phyloP scores from a whole-genome alignment of 2,113 vertebrate genomes.

The Nanorana parkeri region DNA sequence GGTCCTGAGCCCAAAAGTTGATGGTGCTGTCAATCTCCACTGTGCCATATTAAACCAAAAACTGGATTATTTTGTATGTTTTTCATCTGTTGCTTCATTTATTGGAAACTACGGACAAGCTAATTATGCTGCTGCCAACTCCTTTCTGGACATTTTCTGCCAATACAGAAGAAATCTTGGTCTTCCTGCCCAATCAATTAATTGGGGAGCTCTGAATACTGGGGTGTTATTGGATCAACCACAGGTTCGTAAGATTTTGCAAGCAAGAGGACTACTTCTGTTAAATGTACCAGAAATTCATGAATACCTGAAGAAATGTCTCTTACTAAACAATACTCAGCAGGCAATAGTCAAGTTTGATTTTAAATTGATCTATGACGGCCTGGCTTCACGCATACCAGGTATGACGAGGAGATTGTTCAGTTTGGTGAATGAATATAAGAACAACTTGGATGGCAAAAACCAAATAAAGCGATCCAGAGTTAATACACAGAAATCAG shows the following conservation, averaged over 20 bases:
- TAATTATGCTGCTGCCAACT: constrained; percentile 89
- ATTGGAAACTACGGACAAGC: constrained; percentile 80
- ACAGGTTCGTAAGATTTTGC: constrained; percentile 76
- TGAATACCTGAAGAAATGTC: constrained; percentile 73
- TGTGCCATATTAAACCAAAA: constrained; percentile 73
- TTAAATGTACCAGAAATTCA: constrained; percentile 78
- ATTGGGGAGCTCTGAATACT: constrained; percentile 85
- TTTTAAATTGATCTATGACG: constrained; percentile 68
- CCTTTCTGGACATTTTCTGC: constrained; percentile 83
- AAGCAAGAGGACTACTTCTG: constrained; percentile 77
- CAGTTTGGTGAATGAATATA: constrained; percentile 67
- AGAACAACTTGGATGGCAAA: constrained; percentile 5
- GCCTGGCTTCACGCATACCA: constrained; percentile 69
- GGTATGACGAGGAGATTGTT: constrained; percentile 74
- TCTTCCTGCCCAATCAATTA: constrained; percentile 82
- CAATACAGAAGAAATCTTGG: constrained; percentile 81
- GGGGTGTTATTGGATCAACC: constrained; percentile 77
- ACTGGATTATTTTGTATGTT: constrained; percentile 87
- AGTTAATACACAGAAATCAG: constrained; percentile 56
- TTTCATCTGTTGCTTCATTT: constrained; percentile 84
- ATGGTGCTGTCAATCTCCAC: constrained; percentile 83
- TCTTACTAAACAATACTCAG: constrained; percentile 75
- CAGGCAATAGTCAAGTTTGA: constrained; percentile 79
- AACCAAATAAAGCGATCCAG: background rate
- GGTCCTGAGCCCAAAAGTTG: constrained; percentile 83